A percentile compares a stretch with the other conserved stretches of the same genome.
phyloP scores from a whole-genome alignment of 1,140 invertebrate genomes.

The Panonychus citri region DNA sequence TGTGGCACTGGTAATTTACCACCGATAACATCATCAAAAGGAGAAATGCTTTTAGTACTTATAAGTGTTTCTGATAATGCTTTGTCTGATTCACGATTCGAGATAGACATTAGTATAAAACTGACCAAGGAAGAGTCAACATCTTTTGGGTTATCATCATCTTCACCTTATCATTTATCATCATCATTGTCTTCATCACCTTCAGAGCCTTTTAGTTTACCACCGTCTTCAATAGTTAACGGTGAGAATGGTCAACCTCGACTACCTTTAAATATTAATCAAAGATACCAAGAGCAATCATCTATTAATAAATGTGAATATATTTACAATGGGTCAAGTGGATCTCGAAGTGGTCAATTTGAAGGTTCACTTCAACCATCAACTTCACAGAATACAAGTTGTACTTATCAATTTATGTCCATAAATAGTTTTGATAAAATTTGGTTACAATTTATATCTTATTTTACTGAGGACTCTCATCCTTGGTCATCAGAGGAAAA shows the following conservation, averaged over 20 bases:
- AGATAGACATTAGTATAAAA: constrained; percentile 60
- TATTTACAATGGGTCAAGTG: constrained; percentile 50
- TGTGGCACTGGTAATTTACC: constrained; percentile 62
- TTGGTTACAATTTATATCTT: constrained; percentile 52
- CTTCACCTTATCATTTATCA: too few species aligned
- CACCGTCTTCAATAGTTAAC: too few species aligned
- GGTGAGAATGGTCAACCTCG: too few species aligned
- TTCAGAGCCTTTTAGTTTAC: too few species aligned
- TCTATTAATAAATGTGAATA: constrained; percentile 60
- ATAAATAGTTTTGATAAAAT: constrained; percentile 42
- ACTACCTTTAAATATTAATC: too few species aligned
- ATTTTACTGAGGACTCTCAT: constrained; percentile 14
- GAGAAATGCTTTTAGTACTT: constrained; percentile 63
- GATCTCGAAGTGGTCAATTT: constrained; percentile 35
- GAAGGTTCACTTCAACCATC: constrained; percentile 17
- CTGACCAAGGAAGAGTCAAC: constrained; percentile 25
- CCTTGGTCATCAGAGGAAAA: constrained; percentile 14
- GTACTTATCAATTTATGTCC: constrained; percentile 56
- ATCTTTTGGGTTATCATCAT: too few species aligned
- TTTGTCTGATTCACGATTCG: constrained; percentile 41
- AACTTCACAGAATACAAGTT: constrained; percentile 62
- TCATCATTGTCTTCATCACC: too few species aligned
- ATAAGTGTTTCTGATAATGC: constrained; percentile 70
- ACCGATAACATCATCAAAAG: constrained; percentile 50
- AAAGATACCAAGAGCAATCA: neutral